A percentile compares a stretch with the other conserved stretches of the same genome.
Evolutionary conservation across 1,140 invertebrate genomes (phyloP).

Genomic region (Papilio xuthus): DNA sequence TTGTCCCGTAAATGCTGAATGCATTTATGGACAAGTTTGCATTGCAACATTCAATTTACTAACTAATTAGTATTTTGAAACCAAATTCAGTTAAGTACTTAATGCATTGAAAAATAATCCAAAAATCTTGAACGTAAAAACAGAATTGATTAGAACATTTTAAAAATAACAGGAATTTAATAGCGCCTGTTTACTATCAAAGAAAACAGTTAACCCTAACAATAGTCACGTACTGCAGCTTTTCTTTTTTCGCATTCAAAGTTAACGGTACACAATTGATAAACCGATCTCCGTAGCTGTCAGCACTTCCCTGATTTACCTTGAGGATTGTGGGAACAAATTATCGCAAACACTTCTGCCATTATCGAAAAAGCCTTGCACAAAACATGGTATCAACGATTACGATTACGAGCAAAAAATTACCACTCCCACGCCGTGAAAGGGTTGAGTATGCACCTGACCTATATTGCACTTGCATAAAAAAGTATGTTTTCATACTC

Average conservation of each 20-base stretch:
- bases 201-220: conserved; percentile 32
- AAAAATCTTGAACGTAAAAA: not conserved
- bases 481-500: conserved; percentile 69
- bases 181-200: conserved; percentile 1
- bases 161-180: not conserved
- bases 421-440: conserved; percentile 76
- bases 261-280: conserved; percentile 62
- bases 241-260: conserved; percentile 43
- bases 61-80: too few relatives aligned
- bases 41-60: too few relatives aligned
- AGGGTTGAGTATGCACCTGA: conserved; percentile 80
- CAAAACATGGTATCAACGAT: conserved; percentile 59
- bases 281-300: conserved; percentile 68
- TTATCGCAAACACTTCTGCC: conserved; percentile 78
- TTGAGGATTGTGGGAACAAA: conserved; percentile 79
- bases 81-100: not conserved
- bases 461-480: conserved; percentile 74
- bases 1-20: too few relatives aligned
- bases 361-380: conserved; percentile 67
- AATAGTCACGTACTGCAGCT: conserved; percentile 34
- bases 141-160: not conserved
- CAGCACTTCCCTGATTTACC: conserved; percentile 70
- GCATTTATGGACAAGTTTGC: too few relatives aligned
- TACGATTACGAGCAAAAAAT: conserved; percentile 61
- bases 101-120: not conserved